Conservation (phyloP, 92 coral and sea anemone genomes). For the Bergia sp. region DNA sequence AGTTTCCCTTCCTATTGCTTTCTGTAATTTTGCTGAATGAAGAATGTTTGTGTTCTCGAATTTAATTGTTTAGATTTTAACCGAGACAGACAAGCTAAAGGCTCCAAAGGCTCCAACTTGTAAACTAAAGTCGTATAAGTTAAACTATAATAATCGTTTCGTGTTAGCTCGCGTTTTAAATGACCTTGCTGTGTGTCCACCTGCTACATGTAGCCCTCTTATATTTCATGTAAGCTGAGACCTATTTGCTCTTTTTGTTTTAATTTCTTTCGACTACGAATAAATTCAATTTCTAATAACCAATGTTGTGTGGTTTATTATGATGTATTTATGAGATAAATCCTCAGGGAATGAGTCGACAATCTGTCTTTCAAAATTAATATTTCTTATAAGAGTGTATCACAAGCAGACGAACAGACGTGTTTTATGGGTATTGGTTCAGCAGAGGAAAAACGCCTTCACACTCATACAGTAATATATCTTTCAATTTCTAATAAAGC, state of each 20-base stretch:
- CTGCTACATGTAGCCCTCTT: too few species aligned
- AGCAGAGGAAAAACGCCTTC: too few species aligned
- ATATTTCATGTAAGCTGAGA: neutral
- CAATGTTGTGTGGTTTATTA: neutral
- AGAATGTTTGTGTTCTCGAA: too few species aligned
- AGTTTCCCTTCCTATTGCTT: neutral
- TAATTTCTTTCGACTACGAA: neutral
- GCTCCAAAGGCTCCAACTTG: neutral
- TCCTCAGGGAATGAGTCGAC: neutral
- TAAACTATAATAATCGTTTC: neutral
- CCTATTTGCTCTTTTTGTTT: neutral
- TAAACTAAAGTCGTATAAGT: neutral
- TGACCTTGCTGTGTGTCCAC: neutral
- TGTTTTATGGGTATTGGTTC: neutral
- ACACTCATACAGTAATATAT: neutral
- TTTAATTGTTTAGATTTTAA: neutral
- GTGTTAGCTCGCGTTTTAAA: neutral
- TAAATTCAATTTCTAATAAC: conserved; percentile 1
- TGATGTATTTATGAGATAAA: neutral
- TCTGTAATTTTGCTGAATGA: neutral
- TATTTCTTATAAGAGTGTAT: too few species aligned
- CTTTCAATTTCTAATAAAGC: too few species aligned
- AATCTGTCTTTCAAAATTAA: neutral
- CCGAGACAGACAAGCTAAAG: neutral
- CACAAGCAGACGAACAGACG: neutral